Evolutionary conservation across 2,888 invertebrate species (phyloP).

Genomic region (Erebia palarica): DNA sequence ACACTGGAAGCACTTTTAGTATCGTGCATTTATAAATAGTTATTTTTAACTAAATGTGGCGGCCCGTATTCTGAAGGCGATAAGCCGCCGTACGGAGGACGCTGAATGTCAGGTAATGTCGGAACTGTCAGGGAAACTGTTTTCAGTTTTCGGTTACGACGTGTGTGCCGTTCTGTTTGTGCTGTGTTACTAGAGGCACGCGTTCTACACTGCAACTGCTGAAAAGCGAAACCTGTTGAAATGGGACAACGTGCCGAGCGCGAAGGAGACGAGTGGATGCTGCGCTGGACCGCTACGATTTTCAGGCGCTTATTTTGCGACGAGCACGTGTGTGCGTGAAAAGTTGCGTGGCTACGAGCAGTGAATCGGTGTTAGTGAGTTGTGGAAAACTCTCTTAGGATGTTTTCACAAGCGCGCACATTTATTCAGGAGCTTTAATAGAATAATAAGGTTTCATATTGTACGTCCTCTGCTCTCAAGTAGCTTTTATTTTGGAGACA

Average conservation of each 20-base stretch:
- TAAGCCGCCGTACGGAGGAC: slow-evolving; percentile 59
- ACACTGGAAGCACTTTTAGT: slow-evolving; percentile 64
- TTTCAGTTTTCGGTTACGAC: slow-evolving; percentile 72
- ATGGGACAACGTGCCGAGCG: slow-evolving; percentile 71
- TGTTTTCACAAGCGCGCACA: slow-evolving; percentile 69
- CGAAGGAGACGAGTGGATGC: slow-evolving; percentile 57
- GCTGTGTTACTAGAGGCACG: slow-evolving; percentile 79
- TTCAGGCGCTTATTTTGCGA: slow-evolving; percentile 77
- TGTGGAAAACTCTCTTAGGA: slow-evolving; percentile 80
- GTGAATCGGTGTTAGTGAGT: slow-evolving; percentile 75
- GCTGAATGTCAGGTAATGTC: slow-evolving; percentile 72
- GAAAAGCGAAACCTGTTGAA: slow-evolving; percentile 82
- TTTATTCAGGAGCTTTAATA: slow-evolving; percentile 55
- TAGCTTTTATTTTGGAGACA: slow-evolving; percentile 12
- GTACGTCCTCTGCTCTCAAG: slow-evolving; percentile 19
- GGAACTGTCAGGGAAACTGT: slow-evolving; percentile 78
- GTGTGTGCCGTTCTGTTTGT: slow-evolving; percentile 78
- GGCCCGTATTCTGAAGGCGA: slow-evolving; percentile 62
- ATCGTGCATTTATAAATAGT: slow-evolving; percentile 69
- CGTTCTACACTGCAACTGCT: slow-evolving; percentile 74
- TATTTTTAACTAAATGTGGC: slow-evolving; percentile 60
- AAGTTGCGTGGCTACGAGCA: slow-evolving; percentile 72
- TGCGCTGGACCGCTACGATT: slow-evolving; percentile 53
- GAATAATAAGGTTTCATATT: slow-evolving; percentile 26
- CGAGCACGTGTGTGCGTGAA: slow-evolving; percentile 72